A percentile compares a stretch with the other conserved stretches of the same genome.
phyloP scores from a whole-genome alignment of 2,113 vertebrate species.

The Mesoclemmys tuberculata region DNA sequence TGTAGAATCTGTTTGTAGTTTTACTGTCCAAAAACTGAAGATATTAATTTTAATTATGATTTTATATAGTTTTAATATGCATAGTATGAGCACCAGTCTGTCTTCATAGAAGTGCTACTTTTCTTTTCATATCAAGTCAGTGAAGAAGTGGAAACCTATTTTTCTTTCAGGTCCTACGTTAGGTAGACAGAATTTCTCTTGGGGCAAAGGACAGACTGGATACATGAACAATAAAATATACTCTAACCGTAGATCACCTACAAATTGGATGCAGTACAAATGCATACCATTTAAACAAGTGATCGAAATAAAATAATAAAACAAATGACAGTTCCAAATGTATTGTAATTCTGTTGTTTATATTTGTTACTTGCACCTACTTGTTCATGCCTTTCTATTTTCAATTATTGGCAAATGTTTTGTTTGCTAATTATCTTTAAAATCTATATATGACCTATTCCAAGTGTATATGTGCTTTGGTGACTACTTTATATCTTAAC shows the following conservation, averaged over 20 bases:
- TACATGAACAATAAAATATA: neutral
- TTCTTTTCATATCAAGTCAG: slow-evolving; percentile 28
- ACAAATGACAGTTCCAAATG: neutral
- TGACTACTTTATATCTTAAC: neutral
- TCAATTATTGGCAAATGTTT: neutral
- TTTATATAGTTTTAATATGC: neutral
- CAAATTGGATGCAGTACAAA: neutral
- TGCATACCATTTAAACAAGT: neutral
- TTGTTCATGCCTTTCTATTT: fast-evolving
- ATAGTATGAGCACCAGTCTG: neutral
- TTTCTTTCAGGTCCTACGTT: slow-evolving; percentile 41
- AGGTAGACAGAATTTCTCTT: slow-evolving; percentile 28
- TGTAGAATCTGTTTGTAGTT: neutral
- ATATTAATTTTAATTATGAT: neutral
- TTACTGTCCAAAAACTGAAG: neutral
- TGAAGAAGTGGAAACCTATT: neutral
- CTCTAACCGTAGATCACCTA: neutral
- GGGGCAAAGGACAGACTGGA: neutral
- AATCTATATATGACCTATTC: neutral
- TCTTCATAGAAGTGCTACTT: slow-evolving; percentile 33
- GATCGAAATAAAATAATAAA: neutral
- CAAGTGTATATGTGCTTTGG: neutral
- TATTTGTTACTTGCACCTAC: neutral
- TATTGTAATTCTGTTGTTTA: fast-evolving
- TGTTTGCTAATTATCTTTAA: neutral